Evolutionary conservation across 2,113 vertebrate species (phyloP), one percentile per base, ranked within the genome.

Genomic region (Gopherus evgoodei): DNA sequence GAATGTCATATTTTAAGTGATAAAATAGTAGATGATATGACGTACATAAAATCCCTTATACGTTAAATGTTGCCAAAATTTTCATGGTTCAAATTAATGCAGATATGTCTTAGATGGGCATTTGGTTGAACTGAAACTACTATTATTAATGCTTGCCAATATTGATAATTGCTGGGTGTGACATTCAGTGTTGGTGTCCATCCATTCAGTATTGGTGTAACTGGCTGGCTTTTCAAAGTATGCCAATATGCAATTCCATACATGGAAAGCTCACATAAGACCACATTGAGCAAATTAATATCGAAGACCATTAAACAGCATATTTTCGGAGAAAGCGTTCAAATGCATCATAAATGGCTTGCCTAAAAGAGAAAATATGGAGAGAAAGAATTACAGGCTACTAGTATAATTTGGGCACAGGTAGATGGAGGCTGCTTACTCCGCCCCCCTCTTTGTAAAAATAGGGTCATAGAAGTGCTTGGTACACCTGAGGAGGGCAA

Each of bases 331-430:
- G 98, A 96, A 99, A 99, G 88, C 99, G 98, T 95, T 99, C 98
- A 96, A 99, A 99, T 2, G 99, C 99, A 57, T 99, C 99, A 27
- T 99, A 99, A 97, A 99, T 99, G 22, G 99, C 99, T 97, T 98
- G 98, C 94, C 99, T 99, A 94, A 21, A 97, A 98, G 49, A 90
- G 69, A 94, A 57, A 54, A 87, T 72, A 92, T 50, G 86, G 85
- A 87, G 87, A 62, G 86, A 92, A 29, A 62, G 7, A 42, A 82
- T 91, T 29, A 81, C 5, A 88, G 1, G 72, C 2, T 0, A 82
- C 49, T 85, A 35, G 31, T 31, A n/a, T 54, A 1, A 79, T 25
- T 47, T 76, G 27, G 47, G 9, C 92, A 79, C 72, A 3, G 3
- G 24, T 4, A 92, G 75, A 79, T 5, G 0, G 0, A 95, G 76